Evolutionary conservation across 2,113 vertebrate genomes (phyloP), one percentile per base, ranked within the genome.

Genomic region (Siniperca knerii): DNA sequence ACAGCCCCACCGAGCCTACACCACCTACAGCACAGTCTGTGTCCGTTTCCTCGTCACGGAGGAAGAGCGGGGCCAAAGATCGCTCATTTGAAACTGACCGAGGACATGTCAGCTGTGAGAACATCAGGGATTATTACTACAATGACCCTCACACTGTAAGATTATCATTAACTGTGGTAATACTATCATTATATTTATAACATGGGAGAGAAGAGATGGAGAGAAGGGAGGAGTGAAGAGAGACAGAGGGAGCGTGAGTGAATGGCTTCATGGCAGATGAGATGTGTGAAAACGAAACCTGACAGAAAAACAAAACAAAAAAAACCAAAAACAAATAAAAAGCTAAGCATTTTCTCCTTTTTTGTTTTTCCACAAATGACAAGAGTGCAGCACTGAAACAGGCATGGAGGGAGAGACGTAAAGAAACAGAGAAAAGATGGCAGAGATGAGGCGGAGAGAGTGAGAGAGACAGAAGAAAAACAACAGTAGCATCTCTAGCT

Each of bases 401-500:
- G 93, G 79, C 83, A 76, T 79, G 88, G 89, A 93, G 75, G 88
- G 82, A 75, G 85, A 92, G 83, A 87, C 55, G 54, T 54, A 92
- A 79, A 89, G 75, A 92, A 90, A 93, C 77, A 81, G 83, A 87
- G 65, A 87, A 88, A 87, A 87, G 81, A 89, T 86, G 89, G 84
- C 79, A 87, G 86, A 87, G 84, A 83, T 85, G 87, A 88, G 86
- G 87, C 61, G 65, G 29, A 69, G 75, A 67, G 50, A 79, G 82
- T 69, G 48, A n/a, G 67, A 69, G 10, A 52, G 52, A 64, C 42
- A 72, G 80, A 87, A 71, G 58, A 85, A 75, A 67, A 44, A 80
- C 62, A 75, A 62, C 86, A 82, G 75, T 75, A 89, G 84, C 78
- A 84, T 89, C 88, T 96, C 96, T 96, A 99, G 95, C 95, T 97